Percentiles rank a stretch among this genome's conserved stretches.
These are phyloP conservation scores for Ophonus ardosiacus DNA, from an alignment of 2,888 invertebrate genomes.

Conservation along the genomic window DNA sequence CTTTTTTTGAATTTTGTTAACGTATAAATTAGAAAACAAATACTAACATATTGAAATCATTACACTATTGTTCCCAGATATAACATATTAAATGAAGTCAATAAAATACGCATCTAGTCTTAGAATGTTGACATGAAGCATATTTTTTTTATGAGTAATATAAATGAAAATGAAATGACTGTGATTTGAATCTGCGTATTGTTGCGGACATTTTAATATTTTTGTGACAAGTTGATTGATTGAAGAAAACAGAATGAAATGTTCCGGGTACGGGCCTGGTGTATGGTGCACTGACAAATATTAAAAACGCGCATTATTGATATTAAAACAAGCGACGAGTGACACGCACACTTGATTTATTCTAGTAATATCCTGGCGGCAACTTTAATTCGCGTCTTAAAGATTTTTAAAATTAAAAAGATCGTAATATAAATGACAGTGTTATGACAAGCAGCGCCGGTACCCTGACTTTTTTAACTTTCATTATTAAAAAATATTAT, in stretches of 20 bases:
- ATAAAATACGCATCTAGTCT: too few species aligned
- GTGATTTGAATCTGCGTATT: not conserved
- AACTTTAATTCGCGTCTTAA: slow-evolving; percentile 73
- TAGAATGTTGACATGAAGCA: too few species aligned
- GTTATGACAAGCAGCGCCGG: slow-evolving; percentile 71
- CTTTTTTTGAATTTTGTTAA: too few species aligned
- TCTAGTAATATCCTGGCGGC: slow-evolving; percentile 73
- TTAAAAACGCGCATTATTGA: slow-evolving; percentile 69
- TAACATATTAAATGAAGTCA: too few species aligned
- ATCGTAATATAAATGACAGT: slow-evolving; percentile 74
- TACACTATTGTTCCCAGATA: too few species aligned
- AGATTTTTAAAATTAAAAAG: slow-evolving; percentile 74
- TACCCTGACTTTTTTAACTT: slow-evolving; percentile 71
- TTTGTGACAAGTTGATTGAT: slow-evolving; percentile 31
- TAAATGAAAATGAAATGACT: not conserved
- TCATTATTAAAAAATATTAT: slow-evolving; percentile 74
- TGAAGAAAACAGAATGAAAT: slow-evolving; percentile 19
- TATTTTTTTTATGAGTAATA: not conserved
- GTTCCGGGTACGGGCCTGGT: not conserved
- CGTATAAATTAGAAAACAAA: too few species aligned
- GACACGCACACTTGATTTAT: slow-evolving; percentile 73
- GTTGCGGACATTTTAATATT: slow-evolving; percentile 17
- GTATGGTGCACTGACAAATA: slow-evolving; percentile 51
- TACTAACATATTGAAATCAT: too few species aligned
- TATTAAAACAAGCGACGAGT: slow-evolving; percentile 73